Conservation (phyloP, 2,888 invertebrate species). For the Perizoma affinitatum region DNA sequence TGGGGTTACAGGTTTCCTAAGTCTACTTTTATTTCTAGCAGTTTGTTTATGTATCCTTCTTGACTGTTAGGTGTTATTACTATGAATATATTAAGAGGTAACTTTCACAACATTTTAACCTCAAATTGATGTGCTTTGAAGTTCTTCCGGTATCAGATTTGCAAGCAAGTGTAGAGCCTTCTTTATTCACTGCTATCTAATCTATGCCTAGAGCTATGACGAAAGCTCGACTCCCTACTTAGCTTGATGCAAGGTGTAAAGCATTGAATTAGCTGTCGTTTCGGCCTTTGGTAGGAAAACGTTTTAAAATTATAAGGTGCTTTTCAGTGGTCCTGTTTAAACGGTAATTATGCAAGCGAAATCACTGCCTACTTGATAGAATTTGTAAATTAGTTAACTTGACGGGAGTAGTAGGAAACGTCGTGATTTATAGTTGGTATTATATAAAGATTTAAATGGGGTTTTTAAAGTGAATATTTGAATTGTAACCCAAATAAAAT, state of each 20-base stretch:
- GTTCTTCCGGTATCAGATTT: neutral
- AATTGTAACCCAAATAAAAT: too few species aligned
- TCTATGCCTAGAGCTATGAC: constrained; percentile 23
- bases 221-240: constrained; percentile 26
- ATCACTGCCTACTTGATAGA: neutral
- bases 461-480: too few species aligned
- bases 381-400: neutral
- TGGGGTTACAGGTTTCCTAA: too few species aligned
- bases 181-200: constrained; percentile 15
- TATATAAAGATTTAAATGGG: constrained; percentile 19
- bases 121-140: neutral
- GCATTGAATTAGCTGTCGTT: constrained; percentile 19
- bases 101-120: too few species aligned
- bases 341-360: neutral
- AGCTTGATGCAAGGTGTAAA: constrained; percentile 23
- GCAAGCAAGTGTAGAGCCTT: constrained; percentile 3
- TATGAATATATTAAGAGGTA: too few species aligned
- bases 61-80: too few species aligned
- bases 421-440: constrained; percentile 31
- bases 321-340: constrained; percentile 12
- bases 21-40: too few species aligned
- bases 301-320: constrained; percentile 26
- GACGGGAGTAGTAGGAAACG: constrained; percentile 29
- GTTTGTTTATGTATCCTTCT: too few species aligned
- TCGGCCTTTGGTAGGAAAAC: constrained; percentile 21